Evolutionary conservation across 2,797 vertebrate genomes (phyloP).

Genomic region (Harpagifer antarcticus): DNA sequence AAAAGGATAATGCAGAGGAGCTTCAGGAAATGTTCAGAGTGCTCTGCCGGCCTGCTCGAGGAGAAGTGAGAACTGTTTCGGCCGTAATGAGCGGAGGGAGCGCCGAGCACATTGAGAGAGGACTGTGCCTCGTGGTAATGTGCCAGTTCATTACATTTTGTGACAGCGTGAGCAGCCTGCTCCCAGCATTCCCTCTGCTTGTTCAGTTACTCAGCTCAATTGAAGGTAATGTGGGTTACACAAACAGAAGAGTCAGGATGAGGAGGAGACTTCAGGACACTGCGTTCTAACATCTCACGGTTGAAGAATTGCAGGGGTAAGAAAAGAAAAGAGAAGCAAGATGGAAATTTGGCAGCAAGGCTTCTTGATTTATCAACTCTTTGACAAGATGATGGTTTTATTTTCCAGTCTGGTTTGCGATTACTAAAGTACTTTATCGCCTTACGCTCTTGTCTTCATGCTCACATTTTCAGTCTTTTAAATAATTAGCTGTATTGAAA

Average conservation of each 20-base stretch:
- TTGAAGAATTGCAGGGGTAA: conserved; percentile 7
- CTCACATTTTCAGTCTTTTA: conserved; percentile 13
- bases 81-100: conserved; percentile 68
- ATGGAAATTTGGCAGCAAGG: conserved; percentile 43
- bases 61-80: conserved; percentile 61
- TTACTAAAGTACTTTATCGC: not conserved
- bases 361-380: conserved; percentile 32
- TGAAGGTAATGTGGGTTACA: conserved; percentile 65
- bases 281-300: conserved; percentile 37
- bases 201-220: conserved; percentile 69
- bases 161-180: conserved; percentile 65
- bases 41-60: conserved; percentile 42
- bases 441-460: conserved; percentile 1
- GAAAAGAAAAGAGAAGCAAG: conserved; percentile 24
- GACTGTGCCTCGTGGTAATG: conserved; percentile 68
- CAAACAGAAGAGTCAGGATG: conserved; percentile 53
- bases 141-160: conserved; percentile 78
- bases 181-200: conserved; percentile 68
- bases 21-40: conserved; percentile 46
- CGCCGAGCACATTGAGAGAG: conserved; percentile 54
- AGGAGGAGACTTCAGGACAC: conserved; percentile 48
- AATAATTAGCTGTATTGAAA: conserved; percentile 17
- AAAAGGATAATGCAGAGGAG: conserved; percentile 26
- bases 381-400: conserved; percentile 24
- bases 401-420: conserved; percentile 20